Base-by-base conservation (phyloP, 2,888 invertebrate species). In the Drosophila parthenogenetica region DNA sequence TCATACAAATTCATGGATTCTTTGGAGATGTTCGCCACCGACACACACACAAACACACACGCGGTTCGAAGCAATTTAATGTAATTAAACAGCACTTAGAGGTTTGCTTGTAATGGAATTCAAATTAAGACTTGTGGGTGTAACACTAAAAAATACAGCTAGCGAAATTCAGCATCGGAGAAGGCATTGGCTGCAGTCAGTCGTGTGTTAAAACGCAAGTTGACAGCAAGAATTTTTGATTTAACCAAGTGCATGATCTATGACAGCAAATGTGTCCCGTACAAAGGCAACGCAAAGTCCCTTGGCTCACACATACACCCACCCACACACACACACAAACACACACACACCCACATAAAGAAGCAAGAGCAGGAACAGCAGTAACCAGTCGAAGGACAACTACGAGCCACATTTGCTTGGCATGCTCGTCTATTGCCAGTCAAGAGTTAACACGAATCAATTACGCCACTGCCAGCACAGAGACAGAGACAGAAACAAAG, bases 181-280 rank as follows among this genome's bases (percentile, higher is more conserved):
- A 39, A 40, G 22, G 55, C 77, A 81, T 79, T 79, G 77, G 74
- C 74, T 84, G 77, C 73, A 72, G 73, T 54, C 74, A 79, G 64
- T 80, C 78, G 83, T 81, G 81, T 80, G 73, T 84, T 74, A 73
- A 84, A 68, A 74, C 74, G 77, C 64, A 74, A 82, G 82, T 83
- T 79, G 82, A 82, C 82, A 84, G 79, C 70, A 80, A 69, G 83
- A 74, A 79, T 83, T 83, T 83, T 85, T 86, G 86, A 83, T 83
- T 83, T 86, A 86, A 86, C 83, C 83, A 83, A 86, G 83, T 83
- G 83, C 83, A 86, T 86, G 83, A 83, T 86, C 83, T 83, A 83
- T 86, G 86, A 79, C 86, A 81, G 84, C 79, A 83, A 86, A 83
- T 86, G 81, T 83, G 86, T 80, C 72, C 73, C 73, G 49, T 70